These are phyloP conservation scores for Heteronetta atricapilla DNA, from an alignment of 2,113 vertebrate genomes.

Conservation along the genomic window DNA sequence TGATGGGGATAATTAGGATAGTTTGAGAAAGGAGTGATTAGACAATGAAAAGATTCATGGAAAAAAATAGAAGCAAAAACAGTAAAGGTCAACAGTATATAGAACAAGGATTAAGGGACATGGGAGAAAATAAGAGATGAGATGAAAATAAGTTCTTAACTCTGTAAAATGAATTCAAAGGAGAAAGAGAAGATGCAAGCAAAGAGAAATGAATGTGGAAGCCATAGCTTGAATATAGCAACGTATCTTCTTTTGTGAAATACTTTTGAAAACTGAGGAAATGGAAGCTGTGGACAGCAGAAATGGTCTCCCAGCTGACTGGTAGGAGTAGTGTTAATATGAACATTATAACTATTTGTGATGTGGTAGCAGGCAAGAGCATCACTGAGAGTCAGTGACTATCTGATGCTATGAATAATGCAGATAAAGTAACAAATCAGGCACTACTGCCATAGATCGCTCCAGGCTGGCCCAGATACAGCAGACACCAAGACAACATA, in stretches of 20 bases:
- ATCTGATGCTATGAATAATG: background rate
- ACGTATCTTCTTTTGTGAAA: background rate
- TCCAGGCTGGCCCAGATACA: background rate
- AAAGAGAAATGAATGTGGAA: background rate
- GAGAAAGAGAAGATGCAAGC: background rate
- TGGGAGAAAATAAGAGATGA: background rate
- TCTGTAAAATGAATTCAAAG: background rate
- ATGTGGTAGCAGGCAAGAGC: background rate
- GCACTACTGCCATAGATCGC: background rate
- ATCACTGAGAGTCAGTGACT: background rate
- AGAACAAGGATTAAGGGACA: background rate
- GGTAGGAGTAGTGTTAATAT: background rate
- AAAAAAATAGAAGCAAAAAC: background rate
- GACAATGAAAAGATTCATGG: background rate
- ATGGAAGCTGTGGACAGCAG: background rate
- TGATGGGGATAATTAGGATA: rapidly evolving
- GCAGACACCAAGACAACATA: background rate
- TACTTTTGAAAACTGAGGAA: background rate
- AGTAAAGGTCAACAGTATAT: background rate
- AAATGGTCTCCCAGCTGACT: background rate
- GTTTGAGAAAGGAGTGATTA: background rate
- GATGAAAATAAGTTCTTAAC: background rate
- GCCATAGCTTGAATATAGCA: background rate
- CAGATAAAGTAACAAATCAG: background rate
- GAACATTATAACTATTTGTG: background rate